Base-by-base conservation (phyloP, 2,797 vertebrate species). In the Sebastes cheni region DNA sequence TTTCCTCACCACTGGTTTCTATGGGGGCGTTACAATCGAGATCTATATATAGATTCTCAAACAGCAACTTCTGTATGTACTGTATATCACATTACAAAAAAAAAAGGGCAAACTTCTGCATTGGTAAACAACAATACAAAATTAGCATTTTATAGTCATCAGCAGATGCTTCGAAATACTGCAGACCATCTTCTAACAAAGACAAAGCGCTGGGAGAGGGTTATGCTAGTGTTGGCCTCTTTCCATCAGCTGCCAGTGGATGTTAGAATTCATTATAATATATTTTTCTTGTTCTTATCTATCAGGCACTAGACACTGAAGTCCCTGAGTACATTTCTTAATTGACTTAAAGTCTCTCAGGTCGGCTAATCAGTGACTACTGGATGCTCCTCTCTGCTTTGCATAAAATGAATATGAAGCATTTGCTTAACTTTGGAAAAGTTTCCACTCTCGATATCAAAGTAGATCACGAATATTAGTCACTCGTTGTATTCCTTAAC, bases 81-180 rank as follows among this genome's bases (percentile, higher is more conserved):
- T 27, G 23, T 8, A 4, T 52, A 71, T 80, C 46, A 2, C 1
- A 2, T 72, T 72, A 50, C 29, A 39, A 39, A 39, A 39, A 34
- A 65, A 60, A 55, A 55, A 20, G 50, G 71, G 62, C 5, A 69
- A 62, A 16, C 14, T 46, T n/a, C 50, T 70, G 46, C 67, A 54
- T 3, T 11, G 14, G 22, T 54, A 34, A 70, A 72, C 20, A 29
- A 72, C 25, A 29, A 12, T 25, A 5, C 29, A 75, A 67, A 75
- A 75, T 27, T 16, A 7, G 29, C 8, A 27, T 77, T 80, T 85
- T 60, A 39, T 61, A 11, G 34, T 86, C 39, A 77, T 65, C 39
- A 86, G 82, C 82, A 83, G 72, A 80, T 85, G 78, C 67, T 65
- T 79, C 32, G 30, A 67, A 91, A 76, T 82, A 36, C 72, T 67